A percentile compares a stretch with the other conserved stretches of the same genome.
Conservation (phyloP, 2,113 vertebrate genomes). For the Typhlomys cinereus region DNA sequence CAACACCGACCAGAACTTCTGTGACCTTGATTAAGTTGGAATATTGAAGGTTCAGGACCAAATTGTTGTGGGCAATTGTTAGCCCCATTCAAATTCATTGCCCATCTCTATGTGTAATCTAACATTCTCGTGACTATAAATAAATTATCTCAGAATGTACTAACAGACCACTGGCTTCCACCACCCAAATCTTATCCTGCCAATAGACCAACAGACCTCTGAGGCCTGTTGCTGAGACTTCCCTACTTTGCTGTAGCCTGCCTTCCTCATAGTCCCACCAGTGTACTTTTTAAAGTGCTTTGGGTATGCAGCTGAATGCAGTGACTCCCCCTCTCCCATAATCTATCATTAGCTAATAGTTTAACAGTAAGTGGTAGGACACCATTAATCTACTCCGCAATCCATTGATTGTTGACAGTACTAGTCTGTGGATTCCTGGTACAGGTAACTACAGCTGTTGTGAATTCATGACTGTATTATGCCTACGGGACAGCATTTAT, state of each 20-base stretch:
- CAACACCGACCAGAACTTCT: neutral
- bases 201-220: neutral
- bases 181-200: neutral
- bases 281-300: too few species aligned
- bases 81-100: neutral
- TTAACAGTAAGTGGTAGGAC: too few species aligned
- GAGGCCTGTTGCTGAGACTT: neutral
- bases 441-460: too few species aligned
- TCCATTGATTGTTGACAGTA: too few species aligned
- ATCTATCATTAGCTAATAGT: too few species aligned
- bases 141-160: neutral
- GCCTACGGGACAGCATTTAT: too few species aligned
- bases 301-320: too few species aligned
- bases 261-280: neutral
- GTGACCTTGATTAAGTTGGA: neutral
- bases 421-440: too few species aligned
- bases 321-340: too few species aligned
- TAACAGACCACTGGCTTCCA: neutral
- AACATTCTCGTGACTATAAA: neutral
- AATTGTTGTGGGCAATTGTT: neutral
- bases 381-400: too few species aligned
- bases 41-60: neutral
- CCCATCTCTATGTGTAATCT: neutral
- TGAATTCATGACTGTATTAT: too few species aligned
- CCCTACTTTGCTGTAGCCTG: neutral